Evolutionary conservation across 2,888 invertebrate genomes (phyloP).

Genomic region (Lithophane leautieri): DNA sequence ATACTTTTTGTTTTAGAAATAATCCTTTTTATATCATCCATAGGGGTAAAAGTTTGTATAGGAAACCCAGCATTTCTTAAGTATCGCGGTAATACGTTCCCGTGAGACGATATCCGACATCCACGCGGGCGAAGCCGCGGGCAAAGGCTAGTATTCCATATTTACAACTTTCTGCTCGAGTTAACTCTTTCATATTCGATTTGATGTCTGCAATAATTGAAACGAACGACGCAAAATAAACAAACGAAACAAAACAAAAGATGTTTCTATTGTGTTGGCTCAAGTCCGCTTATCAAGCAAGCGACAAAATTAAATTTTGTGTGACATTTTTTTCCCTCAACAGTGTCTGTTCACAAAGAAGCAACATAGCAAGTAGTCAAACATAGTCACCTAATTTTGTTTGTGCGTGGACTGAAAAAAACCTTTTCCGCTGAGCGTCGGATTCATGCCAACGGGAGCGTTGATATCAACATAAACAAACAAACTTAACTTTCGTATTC

Average conservation of each 20-base stretch:
- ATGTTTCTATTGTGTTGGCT: constrained; percentile 39
- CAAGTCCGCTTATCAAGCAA: constrained; percentile 30
- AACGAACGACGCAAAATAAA: constrained; percentile 32
- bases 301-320: constrained; percentile 43
- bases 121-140: too few relatives aligned
- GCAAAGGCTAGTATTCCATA: background rate
- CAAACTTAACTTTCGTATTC: constrained; percentile 78
- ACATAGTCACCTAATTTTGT: constrained; percentile 57
- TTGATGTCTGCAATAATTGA: constrained; percentile 30
- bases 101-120: too few relatives aligned
- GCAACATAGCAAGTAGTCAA: constrained; percentile 40
- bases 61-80: too few relatives aligned
- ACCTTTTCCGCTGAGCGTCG: constrained; percentile 49
- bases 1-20: too few relatives aligned
- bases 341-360: constrained; percentile 41
- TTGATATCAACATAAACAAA: constrained; percentile 81
- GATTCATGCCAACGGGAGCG: constrained; percentile 55
- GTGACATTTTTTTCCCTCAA: constrained; percentile 25
- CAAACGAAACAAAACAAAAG: constrained; percentile 37
- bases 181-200: constrained; percentile 39
- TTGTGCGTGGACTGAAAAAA: constrained; percentile 51
- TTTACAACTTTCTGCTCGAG: constrained; percentile 8
- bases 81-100: too few relatives aligned
- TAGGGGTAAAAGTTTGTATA: too few relatives aligned
- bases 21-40: too few relatives aligned